A percentile compares a stretch with the other conserved stretches of the same genome.
These are phyloP conservation scores for Montipora capricornis DNA, from an alignment of 64 coral and sea anemone species.

Conservation along the genomic window DNA sequence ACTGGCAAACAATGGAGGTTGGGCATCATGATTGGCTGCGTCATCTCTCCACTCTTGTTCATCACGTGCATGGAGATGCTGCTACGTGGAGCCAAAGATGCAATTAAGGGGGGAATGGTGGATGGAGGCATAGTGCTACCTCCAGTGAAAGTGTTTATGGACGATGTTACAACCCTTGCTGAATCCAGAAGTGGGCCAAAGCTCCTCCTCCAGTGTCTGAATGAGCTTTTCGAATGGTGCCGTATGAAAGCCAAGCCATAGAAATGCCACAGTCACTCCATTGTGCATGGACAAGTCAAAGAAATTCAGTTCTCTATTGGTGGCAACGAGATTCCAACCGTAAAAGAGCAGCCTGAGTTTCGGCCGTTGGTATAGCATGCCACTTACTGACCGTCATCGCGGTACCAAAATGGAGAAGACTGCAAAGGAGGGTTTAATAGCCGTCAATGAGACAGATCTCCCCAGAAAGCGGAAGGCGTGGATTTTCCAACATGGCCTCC, in stretches of 20 bases:
- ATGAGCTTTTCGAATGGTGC: no score
- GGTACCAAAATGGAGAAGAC: constrained; percentile 10
- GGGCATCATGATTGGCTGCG: background rate
- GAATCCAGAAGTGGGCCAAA: no score
- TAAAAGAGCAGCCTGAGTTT: constrained; percentile 12
- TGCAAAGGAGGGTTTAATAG: background rate
- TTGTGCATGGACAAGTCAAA: no score
- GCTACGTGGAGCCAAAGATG: background rate
- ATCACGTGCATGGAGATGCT: background rate
- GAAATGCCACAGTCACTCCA: no score
- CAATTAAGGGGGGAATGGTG: no score
- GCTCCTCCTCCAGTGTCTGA: no score
- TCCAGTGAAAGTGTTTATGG: no score
- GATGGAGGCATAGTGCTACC: no score
- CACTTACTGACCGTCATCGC: constrained; percentile 25
- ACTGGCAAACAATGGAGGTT: constrained; percentile 31
- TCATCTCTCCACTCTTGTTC: constrained; percentile 9
- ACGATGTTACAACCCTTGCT: no score
- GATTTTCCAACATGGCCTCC: constrained; percentile 21
- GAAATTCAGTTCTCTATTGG: no score
- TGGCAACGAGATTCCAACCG: background rate
- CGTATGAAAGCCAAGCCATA: no score
- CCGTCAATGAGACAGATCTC: background rate
- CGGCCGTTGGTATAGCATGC: constrained; percentile 27
- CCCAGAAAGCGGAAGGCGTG: background rate